Evolutionary conservation across 2,797 vertebrate genomes (phyloP).

Genomic region (Trichosurus vulpecula): DNA sequence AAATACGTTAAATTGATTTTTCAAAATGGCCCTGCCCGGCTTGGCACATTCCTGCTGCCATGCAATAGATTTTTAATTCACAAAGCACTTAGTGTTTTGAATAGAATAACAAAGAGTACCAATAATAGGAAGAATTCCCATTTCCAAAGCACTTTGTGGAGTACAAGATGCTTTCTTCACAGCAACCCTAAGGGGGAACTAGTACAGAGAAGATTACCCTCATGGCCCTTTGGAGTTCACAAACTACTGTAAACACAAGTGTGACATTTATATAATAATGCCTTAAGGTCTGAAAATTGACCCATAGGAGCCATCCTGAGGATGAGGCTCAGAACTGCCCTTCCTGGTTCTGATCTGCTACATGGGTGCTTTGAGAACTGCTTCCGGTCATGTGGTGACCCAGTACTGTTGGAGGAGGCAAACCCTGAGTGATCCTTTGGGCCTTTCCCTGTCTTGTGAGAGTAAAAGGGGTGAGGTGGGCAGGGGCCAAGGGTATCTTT

Average conservation of each 20-base stretch:
- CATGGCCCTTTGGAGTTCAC: background rate
- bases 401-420: background rate
- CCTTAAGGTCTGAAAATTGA: background rate
- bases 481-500: background rate
- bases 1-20: constrained; percentile 62
- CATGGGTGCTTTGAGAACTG: background rate
- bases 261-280: background rate
- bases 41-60: constrained; percentile 52
- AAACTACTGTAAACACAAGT: background rate
- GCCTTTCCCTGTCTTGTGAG: background rate
- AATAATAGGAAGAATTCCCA: background rate
- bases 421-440: background rate
- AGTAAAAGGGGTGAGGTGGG: background rate
- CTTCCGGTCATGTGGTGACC: background rate
- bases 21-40: constrained; percentile 27
- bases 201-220: background rate
- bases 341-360: background rate
- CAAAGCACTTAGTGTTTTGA: constrained; percentile 48
- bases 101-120: constrained; percentile 38
- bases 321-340: background rate
- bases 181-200: background rate
- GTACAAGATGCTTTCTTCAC: background rate
- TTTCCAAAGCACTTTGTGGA: background rate
- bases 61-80: constrained; percentile 62
- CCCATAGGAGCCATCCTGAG: background rate